Evolutionary conservation across 2,888 invertebrate genomes (phyloP).

Genomic region (Orchestes rusci): DNA sequence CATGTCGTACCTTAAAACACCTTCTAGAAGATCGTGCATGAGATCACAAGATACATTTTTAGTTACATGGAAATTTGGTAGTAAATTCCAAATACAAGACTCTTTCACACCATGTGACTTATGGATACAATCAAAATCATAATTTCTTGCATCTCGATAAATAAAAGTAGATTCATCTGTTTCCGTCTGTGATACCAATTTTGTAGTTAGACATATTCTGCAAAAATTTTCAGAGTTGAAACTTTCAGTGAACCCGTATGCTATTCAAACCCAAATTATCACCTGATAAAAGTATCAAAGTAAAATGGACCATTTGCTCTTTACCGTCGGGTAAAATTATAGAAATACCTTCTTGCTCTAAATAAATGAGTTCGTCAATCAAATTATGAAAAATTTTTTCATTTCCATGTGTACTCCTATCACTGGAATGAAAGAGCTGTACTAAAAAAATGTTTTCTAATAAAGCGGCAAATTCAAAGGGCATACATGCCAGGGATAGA

Average conservation of each 20-base stretch:
- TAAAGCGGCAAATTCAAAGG: conserved; percentile 9
- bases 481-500: conserved; percentile 13
- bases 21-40: conserved; percentile 15
- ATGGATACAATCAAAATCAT: not conserved
- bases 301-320: too few species aligned
- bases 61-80: conserved; percentile 7
- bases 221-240: conserved; percentile 2
- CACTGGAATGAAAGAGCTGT: conserved; percentile 12
- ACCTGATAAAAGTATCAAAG: too few species aligned
- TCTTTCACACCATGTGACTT: conserved; percentile 7
- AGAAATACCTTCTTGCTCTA: too few species aligned
- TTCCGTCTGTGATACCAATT: not conserved
- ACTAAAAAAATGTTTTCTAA: conserved; percentile 16
- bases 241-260: too few species aligned
- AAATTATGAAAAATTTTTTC: too few species aligned
- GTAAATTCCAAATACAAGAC: conserved; percentile 6
- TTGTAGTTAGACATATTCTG: not conserved
- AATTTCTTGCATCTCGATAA: not conserved
- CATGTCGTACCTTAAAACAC: conserved; percentile 15
- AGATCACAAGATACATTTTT: conserved; percentile 10
- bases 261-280: too few species aligned
- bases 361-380: too few species aligned
- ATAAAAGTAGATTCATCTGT: conserved; percentile 3
- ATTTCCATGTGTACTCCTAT: too few species aligned
- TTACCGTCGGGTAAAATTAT: too few species aligned